Evolutionary conservation across 2,888 invertebrate genomes (phyloP), one percentile per base, ranked within the genome.

Genomic region (Halictus ligatus): DNA sequence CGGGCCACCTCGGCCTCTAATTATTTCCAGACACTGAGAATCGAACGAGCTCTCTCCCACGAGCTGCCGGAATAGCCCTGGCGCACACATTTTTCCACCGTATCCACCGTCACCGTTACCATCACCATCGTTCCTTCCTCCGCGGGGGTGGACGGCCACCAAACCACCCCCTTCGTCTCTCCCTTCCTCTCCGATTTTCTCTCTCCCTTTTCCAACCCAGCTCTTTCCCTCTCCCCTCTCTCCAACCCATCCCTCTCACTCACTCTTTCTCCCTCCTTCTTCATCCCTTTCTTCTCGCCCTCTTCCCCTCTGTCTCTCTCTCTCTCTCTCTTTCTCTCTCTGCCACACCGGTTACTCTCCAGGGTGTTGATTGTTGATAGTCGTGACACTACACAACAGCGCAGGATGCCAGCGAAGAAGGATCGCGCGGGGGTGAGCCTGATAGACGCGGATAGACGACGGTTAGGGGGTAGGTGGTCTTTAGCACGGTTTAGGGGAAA

Each of bases 11-110:
- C 92, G 90, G 93, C 92, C 94, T 95, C 94, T 95, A 95, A 95
- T 95, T 95, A 95, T 95, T 95, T 95, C 95, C 95, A 95, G 95
- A 95, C 95, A 95, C 94, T 94, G 95, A 95, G 95, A 95, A 95
- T 95, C 95, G 95, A 95, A 95, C 95, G 94, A 94, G 95, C 93
- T 92, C 92, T 92, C 92, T 92, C 92, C 92, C 91, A 91, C 92
- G 90, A 91, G 90, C 91, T 86, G 90, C 89, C 89, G 92, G 92
- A 93, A 94, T 93, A 93, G 92, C 93, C 87, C 90, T 87, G 88
- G 91, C 92, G 91, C 92, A 93, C 93, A 93, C 92, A 92, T 91
- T 92, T 92, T 92, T 92, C 86, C 85, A 73, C 58, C 88, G 87
- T 89, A 89, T 89, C 90, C 86, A 75, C 60, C 80, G 75, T 60